These are phyloP conservation scores for Hirudinaria manillensis DNA, from an alignment of 2,888 invertebrate genomes.

Conservation along the genomic window DNA sequence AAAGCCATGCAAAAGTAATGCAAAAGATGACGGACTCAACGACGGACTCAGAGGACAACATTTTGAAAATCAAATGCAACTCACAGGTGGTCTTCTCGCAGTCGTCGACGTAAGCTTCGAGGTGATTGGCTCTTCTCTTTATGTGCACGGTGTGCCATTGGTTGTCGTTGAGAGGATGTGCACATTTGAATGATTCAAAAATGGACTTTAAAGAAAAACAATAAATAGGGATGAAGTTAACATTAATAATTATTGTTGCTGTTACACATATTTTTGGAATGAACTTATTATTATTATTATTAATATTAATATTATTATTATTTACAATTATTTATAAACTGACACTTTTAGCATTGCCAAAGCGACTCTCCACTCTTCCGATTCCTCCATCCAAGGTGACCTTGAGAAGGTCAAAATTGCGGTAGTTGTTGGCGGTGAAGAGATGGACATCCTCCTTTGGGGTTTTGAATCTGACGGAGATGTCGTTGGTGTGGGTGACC, in stretches of 20 bases:
- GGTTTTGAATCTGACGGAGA: conserved; percentile 51
- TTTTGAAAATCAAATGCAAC: too few species aligned
- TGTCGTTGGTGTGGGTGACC: conserved; percentile 48
- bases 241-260: background rate
- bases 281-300: background rate
- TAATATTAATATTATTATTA: background rate
- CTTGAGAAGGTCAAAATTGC: conserved; percentile 43
- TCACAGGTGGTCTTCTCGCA: conserved; percentile 17
- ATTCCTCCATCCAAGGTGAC: conserved; percentile 46
- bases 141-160: conserved; percentile 52
- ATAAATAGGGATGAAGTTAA: background rate
- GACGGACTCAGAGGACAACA: too few species aligned
- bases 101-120: conserved; percentile 49
- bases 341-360: conserved; percentile 32
- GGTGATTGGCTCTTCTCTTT: conserved; percentile 47
- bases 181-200: conserved; percentile 27
- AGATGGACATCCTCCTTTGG: conserved; percentile 45
- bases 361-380: conserved; percentile 31
- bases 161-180: conserved; percentile 45
- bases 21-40: too few species aligned
- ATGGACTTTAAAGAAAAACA: conserved; percentile 24
- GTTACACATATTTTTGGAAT: background rate
- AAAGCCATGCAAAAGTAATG: too few species aligned
- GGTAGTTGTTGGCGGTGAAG: conserved; percentile 44
- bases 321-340: background rate